Percentiles rank a stretch among this genome's conserved stretches.
Conservation (phyloP, 1,140 invertebrate genomes). For the Meloidogyne floridensis region DNA sequence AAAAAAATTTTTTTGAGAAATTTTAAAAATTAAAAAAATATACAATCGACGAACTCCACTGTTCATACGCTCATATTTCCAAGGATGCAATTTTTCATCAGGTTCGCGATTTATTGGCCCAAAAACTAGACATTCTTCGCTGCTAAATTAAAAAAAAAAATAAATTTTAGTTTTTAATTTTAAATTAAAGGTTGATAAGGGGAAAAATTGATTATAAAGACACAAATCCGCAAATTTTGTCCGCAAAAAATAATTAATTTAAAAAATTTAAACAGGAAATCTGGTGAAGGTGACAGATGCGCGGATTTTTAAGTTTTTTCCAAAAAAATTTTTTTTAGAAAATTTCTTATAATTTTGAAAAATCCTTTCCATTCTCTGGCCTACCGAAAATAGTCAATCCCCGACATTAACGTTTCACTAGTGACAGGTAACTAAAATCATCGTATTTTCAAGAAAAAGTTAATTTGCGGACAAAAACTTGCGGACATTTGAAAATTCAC, state of each 20-base stretch:
- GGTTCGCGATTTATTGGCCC: conserved; percentile 92
- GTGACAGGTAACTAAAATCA: too few species aligned
- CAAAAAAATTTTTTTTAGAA: too few species aligned
- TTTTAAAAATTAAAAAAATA: conserved; percentile 11
- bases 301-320: too few species aligned
- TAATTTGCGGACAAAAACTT: neutral
- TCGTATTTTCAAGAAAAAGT: neutral
- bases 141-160: conserved; percentile 36
- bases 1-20: conserved; percentile 2
- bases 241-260: too few species aligned
- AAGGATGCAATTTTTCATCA: conserved; percentile 79
- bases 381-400: too few species aligned
- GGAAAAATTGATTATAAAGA: neutral
- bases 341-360: too few species aligned
- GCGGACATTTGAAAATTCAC: too few species aligned
- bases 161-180: conserved; percentile 14
- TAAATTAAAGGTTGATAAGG: neutral
- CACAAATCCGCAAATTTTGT: neutral
- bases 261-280: too few species aligned
- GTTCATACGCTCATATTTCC: conserved; percentile 65
- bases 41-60: conserved; percentile 63
- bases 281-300: too few species aligned
- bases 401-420: too few species aligned
- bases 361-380: too few species aligned
- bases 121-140: conserved; percentile 83